phyloP scores from a whole-genome alignment of 2,888 invertebrate species.

The Rhagonycha lutea region DNA sequence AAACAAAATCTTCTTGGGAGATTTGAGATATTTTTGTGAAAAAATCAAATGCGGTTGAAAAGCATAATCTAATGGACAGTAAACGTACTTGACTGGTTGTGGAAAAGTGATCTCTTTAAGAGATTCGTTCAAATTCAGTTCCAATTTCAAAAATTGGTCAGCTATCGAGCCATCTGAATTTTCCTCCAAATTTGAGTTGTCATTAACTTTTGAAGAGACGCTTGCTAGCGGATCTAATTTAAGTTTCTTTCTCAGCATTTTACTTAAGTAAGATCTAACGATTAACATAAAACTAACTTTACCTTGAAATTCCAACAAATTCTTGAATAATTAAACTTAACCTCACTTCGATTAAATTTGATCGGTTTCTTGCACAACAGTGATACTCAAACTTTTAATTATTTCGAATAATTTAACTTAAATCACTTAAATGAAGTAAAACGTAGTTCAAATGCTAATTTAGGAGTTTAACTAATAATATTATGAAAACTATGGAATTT shows the following conservation, averaged over 20 bases:
- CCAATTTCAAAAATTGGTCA: slow-evolving; percentile 41
- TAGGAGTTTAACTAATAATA: neutral
- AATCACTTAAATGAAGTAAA: neutral
- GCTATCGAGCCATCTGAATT: slow-evolving; percentile 20
- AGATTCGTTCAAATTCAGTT: slow-evolving; percentile 54
- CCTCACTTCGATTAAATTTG: neutral
- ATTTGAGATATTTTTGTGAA: slow-evolving; percentile 70
- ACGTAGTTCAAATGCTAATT: neutral
- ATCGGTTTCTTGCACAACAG: neutral
- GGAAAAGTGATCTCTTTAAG: slow-evolving; percentile 59
- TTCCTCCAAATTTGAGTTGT: neutral
- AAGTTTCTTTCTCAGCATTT: slow-evolving; percentile 35
- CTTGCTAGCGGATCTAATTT: slow-evolving; percentile 24
- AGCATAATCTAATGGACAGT: slow-evolving; percentile 89
- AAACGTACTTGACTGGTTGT: slow-evolving; percentile 64
- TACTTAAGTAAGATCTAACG: neutral
- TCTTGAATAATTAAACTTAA: neutral
- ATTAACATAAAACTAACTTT: neutral
- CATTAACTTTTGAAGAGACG: neutral
- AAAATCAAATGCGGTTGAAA: slow-evolving; percentile 76
- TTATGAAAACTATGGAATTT: neutral
- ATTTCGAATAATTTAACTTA: neutral
- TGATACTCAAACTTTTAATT: neutral
- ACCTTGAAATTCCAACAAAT: neutral
- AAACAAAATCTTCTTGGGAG: slow-evolving; percentile 74